Percentiles rank a stretch among this genome's conserved stretches.
Evolutionary conservation across 2,113 vertebrate species (phyloP).

Genomic region (Cranoglanis bouderius): DNA sequence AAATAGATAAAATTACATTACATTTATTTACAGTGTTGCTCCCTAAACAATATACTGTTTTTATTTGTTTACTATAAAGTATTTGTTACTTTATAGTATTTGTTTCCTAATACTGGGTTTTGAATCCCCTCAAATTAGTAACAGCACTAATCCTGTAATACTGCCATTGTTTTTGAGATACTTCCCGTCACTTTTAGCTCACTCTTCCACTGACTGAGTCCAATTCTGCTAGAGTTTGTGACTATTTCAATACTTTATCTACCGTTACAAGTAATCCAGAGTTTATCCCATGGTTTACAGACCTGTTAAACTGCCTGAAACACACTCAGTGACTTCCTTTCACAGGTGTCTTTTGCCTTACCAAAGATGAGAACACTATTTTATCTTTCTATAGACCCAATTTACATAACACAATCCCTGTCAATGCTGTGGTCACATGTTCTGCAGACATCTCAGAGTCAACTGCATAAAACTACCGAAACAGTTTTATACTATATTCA

Average conservation of each 20-base stretch:
- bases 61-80: too few species aligned
- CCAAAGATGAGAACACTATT: neutral
- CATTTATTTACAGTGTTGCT: too few species aligned
- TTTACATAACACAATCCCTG: neutral
- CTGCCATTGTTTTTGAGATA: neutral
- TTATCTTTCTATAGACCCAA: neutral
- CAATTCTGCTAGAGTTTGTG: neutral
- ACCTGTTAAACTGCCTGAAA: neutral
- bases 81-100: too few species aligned
- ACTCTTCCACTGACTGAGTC: neutral
- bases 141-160: neutral
- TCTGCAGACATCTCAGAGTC: too few species aligned
- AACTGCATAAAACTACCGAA: too few species aligned
- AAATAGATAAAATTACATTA: too few species aligned
- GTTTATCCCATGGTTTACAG: neutral
- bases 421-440: neutral
- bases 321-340: neutral
- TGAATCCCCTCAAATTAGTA: too few species aligned
- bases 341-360: neutral
- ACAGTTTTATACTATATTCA: too few species aligned
- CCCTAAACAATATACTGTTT: too few species aligned
- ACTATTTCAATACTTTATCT: neutral
- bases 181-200: neutral
- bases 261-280: neutral
- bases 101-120: neutral